Conservation (phyloP, 92 coral and sea anemone species). For the Epizoanthus scotinus region DNA sequence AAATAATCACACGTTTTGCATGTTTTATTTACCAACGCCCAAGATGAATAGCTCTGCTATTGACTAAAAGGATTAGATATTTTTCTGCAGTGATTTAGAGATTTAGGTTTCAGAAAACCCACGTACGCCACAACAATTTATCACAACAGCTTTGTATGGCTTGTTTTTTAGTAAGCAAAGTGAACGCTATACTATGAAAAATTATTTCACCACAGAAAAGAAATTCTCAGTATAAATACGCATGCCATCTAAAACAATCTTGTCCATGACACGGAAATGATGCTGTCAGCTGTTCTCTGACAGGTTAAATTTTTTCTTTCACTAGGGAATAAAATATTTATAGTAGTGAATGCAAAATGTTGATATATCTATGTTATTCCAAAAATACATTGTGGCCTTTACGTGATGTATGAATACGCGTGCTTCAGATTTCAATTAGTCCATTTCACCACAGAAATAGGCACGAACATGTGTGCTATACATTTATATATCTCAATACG, state of each 20-base stretch:
- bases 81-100: neutral
- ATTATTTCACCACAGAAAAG: too few relatives aligned
- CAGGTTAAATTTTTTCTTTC: neutral
- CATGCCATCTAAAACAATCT: neutral
- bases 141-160: too few relatives aligned
- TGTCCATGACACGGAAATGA: neutral
- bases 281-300: neutral
- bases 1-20: neutral
- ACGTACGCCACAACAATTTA: neutral
- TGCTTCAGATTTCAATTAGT: too few relatives aligned
- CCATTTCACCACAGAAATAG: too few relatives aligned
- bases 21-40: slow-evolving; percentile 11
- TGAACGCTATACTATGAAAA: too few relatives aligned
- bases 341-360: neutral
- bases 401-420: too few relatives aligned
- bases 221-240: too few relatives aligned
- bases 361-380: neutral
- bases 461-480: too few relatives aligned
- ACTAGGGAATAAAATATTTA: neutral
- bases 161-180: too few relatives aligned
- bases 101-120: neutral
- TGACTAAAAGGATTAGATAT: neutral
- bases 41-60: slow-evolving; percentile 2
- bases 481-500: too few relatives aligned
- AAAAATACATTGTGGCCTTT: too few relatives aligned